phyloP scores from a whole-genome alignment of 2,113 vertebrate species.

The Oceanodroma tethys region DNA sequence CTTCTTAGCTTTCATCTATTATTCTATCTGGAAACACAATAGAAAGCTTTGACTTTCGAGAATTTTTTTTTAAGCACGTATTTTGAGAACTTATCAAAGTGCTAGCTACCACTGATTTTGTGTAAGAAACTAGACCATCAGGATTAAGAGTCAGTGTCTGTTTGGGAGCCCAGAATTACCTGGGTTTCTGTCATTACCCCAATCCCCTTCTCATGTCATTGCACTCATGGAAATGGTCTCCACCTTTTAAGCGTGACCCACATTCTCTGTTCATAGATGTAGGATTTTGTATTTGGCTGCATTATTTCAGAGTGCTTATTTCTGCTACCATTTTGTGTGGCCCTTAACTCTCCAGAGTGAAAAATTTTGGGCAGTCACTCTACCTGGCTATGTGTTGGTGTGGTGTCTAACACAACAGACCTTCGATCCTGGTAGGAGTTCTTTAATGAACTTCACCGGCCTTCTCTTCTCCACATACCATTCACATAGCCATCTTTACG shows the following conservation, averaged over 20 bases:
- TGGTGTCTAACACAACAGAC: not conserved
- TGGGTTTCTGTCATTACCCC: not conserved
- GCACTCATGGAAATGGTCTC: not conserved
- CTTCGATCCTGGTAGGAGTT: not conserved
- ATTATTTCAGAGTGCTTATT: not conserved
- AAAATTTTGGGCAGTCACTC: not conserved
- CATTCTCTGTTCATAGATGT: not conserved
- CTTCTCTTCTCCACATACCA: not conserved
- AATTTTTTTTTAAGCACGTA: not conserved
- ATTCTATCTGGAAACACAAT: slow-evolving; percentile 56
- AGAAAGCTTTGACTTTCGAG: slow-evolving; percentile 43
- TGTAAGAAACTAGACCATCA: slow-evolving; percentile 1
- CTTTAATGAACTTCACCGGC: not conserved
- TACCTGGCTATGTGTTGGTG: not conserved
- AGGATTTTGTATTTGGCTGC: not conserved
- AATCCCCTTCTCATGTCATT: not conserved
- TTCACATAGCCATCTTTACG: not conserved
- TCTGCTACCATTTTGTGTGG: not conserved
- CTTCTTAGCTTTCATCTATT: slow-evolving; percentile 63
- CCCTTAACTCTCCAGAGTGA: not conserved
- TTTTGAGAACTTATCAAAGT: slow-evolving; percentile 3
- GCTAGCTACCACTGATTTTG: slow-evolving; percentile 1
- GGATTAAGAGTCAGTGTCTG: not conserved
- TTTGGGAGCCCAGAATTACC: not conserved
- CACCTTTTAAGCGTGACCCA: not conserved